Percentiles rank a stretch among this genome's conserved stretches.
phyloP scores from a whole-genome alignment of 1,140 invertebrate genomes.

The Antheraea mylitta region DNA sequence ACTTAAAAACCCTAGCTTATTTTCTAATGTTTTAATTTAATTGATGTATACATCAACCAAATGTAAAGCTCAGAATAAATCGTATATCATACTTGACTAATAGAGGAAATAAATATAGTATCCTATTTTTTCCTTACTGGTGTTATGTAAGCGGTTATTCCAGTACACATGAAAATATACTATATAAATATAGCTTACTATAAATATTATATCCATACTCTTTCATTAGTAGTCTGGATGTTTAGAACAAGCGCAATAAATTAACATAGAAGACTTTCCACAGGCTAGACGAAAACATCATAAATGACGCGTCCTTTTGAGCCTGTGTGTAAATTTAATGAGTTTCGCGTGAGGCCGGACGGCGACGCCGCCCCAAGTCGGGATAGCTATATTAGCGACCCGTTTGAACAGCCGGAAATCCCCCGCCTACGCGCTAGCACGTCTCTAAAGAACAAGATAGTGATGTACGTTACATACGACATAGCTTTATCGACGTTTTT shows the following conservation, averaged over 20 bases:
- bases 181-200: too few species aligned
- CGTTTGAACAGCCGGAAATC: slow-evolving; percentile 46
- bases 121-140: too few species aligned
- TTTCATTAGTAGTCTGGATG: too few species aligned
- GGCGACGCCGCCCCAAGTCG: slow-evolving; percentile 39
- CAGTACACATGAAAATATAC: too few species aligned
- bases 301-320: slow-evolving; percentile 38
- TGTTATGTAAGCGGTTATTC: too few species aligned
- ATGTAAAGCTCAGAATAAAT: too few species aligned
- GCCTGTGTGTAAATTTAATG: slow-evolving; percentile 71
- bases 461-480: not conserved
- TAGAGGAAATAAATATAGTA: too few species aligned
- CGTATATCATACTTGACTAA: too few species aligned
- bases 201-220: too few species aligned
- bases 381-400: slow-evolving; percentile 60
- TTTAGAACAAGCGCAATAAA: not conserved
- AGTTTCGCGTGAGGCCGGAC: slow-evolving; percentile 60
- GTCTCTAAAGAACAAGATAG: slow-evolving; percentile 33
- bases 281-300: not conserved
- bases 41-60: too few species aligned
- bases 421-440: slow-evolving; percentile 31
- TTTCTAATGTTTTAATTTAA: too few species aligned
- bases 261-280: not conserved
- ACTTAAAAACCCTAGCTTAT: too few species aligned
- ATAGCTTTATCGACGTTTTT: slow-evolving; percentile 17